Evolutionary conservation across 1,140 invertebrate genomes (phyloP).

Genomic region (Megalopta genalis): DNA sequence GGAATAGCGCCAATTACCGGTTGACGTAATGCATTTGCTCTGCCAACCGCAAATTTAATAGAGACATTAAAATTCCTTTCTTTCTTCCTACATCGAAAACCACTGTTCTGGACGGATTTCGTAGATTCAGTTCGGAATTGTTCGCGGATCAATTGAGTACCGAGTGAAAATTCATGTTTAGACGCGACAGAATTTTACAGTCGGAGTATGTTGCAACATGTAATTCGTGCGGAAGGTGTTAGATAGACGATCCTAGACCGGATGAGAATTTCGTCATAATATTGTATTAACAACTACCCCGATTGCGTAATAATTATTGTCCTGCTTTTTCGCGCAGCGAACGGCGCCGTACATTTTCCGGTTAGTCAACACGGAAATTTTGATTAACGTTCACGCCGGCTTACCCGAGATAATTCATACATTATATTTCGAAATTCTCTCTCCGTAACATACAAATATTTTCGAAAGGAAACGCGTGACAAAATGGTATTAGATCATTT

Average conservation of each 20-base stretch:
- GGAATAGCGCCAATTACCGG: not conserved
- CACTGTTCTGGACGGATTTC: no score
- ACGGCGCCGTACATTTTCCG: not conserved
- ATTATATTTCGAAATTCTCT: no score
- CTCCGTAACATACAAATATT: no score
- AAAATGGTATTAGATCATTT: no score
- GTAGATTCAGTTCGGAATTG: not conserved
- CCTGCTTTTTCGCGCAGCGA: no score
- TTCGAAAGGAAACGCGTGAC: no score
- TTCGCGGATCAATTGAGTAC: not conserved
- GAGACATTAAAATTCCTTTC: no score
- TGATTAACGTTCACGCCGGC: no score
- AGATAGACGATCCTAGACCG: not conserved
- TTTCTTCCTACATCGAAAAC: no score
- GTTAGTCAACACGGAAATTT: not conserved
- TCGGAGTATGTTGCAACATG: not conserved
- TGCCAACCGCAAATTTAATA: not conserved
- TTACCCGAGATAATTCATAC: no score
- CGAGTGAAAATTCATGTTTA: not conserved
- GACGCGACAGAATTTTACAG: not conserved
- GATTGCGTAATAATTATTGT: constrained; percentile 7
- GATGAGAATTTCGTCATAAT: constrained; percentile 31
- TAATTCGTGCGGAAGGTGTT: not conserved
- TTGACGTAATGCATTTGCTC: not conserved
- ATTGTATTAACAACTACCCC: constrained; percentile 5